Conservation (phyloP, 2,113 vertebrate genomes). For the Ceyx cyanopectus region DNA sequence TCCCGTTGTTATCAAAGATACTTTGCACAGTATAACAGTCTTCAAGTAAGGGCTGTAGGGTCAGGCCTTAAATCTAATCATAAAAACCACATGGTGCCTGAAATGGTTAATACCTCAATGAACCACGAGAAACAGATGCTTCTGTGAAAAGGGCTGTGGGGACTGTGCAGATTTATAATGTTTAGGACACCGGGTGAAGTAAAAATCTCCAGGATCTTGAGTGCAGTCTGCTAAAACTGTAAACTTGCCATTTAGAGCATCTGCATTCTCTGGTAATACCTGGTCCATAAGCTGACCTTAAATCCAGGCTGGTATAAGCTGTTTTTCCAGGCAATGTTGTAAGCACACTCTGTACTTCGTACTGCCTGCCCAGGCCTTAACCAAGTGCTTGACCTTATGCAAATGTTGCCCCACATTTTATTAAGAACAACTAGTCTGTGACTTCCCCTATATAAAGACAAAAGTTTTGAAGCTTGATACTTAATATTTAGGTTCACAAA, state of each 20-base stretch:
- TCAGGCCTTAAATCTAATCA: conserved; percentile 50
- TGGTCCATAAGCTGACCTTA: conserved; percentile 15
- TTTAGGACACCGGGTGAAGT: conserved; percentile 75
- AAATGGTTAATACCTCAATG: conserved; percentile 53
- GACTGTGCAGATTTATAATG: conserved; percentile 74
- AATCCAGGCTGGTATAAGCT: conserved; percentile 34
- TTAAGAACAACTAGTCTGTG: neutral
- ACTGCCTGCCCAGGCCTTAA: neutral
- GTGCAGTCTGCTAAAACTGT: conserved; percentile 70
- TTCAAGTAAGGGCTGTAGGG: conserved; percentile 24
- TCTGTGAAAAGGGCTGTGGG: conserved; percentile 64
- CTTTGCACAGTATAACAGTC: conserved; percentile 5
- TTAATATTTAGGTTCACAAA: neutral
- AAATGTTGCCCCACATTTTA: neutral
- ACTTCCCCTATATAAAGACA: neutral
- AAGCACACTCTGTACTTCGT: neutral
- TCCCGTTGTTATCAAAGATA: conserved; percentile 8
- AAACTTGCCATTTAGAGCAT: conserved; percentile 73
- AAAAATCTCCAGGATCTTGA: conserved; percentile 72
- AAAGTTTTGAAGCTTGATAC: neutral
- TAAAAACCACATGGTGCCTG: conserved; percentile 69
- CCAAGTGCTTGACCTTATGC: neutral
- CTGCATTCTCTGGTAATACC: conserved; percentile 66
- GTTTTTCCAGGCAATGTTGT: neutral
- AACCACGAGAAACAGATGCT: conserved; percentile 80